Conservation (phyloP, 2,113 vertebrate genomes). For the Scatophagus argus region DNA sequence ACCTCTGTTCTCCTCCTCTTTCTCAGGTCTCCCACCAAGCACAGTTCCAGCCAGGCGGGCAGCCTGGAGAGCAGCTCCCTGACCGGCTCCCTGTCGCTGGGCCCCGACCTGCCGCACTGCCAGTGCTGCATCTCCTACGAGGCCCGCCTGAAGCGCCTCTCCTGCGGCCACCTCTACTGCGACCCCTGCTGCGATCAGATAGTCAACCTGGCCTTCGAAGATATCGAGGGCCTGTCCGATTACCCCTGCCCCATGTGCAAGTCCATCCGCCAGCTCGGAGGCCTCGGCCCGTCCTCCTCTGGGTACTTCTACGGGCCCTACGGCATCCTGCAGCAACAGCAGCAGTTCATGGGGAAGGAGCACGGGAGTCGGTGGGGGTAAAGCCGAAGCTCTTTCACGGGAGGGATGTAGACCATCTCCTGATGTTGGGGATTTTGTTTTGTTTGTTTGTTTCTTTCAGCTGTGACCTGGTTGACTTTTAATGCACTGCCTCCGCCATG, state of each 20-base stretch:
- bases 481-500: constrained; percentile 35
- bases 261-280: constrained; percentile 78
- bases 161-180: constrained; percentile 85
- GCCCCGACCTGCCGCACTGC: constrained; percentile 83
- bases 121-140: constrained; percentile 84
- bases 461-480: not conserved
- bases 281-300: constrained; percentile 66
- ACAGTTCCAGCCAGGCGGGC: constrained; percentile 71
- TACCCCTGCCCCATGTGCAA: constrained; percentile 86
- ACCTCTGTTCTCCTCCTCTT: not conserved
- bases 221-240: constrained; percentile 85
- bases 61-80: constrained; percentile 85
- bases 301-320: constrained; percentile 65
- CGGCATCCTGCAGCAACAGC: constrained; percentile 66
- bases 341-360: constrained; percentile 63
- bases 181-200: constrained; percentile 83
- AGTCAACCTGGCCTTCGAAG: constrained; percentile 86
- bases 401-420: not conserved
- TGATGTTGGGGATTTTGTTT: not conserved
- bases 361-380: constrained; percentile 71
- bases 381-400: not conserved
- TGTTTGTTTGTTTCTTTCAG: not conserved
- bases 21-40: constrained; percentile 78
- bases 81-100: constrained; percentile 81
- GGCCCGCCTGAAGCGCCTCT: constrained; percentile 81